phyloP scores from a whole-genome alignment of 2,797 vertebrate genomes.

The Masticophis lateralis region DNA sequence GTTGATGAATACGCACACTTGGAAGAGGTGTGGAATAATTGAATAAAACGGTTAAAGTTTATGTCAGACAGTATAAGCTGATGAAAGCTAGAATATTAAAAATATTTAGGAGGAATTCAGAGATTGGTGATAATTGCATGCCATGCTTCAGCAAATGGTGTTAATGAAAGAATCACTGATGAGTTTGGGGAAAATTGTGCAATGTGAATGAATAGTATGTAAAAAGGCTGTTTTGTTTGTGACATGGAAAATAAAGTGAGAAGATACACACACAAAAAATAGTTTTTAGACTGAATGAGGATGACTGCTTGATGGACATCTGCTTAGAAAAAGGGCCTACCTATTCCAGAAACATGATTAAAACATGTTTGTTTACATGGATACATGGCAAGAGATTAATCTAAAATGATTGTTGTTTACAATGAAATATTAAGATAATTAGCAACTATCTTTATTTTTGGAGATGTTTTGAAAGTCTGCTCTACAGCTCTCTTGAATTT shows the following conservation, averaged over 20 bases:
- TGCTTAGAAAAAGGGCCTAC: background rate
- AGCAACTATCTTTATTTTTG: background rate
- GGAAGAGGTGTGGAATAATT: background rate
- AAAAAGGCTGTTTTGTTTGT: background rate
- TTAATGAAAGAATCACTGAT: background rate
- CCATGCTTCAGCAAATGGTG: background rate
- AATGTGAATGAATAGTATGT: background rate
- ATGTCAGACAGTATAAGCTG: background rate
- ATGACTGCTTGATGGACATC: background rate
- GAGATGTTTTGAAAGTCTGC: background rate
- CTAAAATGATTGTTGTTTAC: background rate
- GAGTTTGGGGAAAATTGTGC: background rate
- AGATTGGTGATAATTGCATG: background rate
- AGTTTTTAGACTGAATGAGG: background rate
- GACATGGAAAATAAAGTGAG: background rate
- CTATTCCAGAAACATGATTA: background rate
- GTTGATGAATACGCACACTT: background rate
- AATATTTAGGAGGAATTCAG: background rate
- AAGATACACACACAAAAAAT: background rate
- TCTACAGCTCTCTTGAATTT: background rate
- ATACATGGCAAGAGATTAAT: background rate
- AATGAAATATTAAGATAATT: background rate
- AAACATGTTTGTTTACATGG: background rate
- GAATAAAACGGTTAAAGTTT: background rate
- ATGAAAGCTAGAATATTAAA: background rate